Evolutionary conservation across 1,140 invertebrate genomes (phyloP), one percentile per base, ranked within the genome.

Genomic region (Microplitis demolitor): DNA sequence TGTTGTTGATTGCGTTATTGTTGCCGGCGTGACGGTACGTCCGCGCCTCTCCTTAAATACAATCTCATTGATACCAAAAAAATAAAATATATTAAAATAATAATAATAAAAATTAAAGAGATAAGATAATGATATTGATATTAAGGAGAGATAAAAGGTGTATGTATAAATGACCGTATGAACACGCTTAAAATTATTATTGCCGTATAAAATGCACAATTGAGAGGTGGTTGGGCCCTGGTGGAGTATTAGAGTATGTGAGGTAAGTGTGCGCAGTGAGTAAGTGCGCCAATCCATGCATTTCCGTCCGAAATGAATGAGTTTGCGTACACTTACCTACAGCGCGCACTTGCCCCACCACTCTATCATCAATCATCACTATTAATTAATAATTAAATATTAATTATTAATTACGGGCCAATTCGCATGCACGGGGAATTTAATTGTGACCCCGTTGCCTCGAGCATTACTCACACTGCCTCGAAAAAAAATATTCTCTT

Each of bases 381-480:
- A 62, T 53, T 13, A 54, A 71, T 66, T 53, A 35, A 71, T 71
- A 56, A 51, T 51, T 53, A 62, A 71, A 51, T 60, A 56, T 54
- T 56, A 16, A 66, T 60, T 58, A 60, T 66, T 58, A 39, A 66
- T 66, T 33, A 66, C 63, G 70, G 63, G 63, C 70, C 63, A 72
- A 72, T 66, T 72, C 63, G 34, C 63, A 56, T 71, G 69, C 45
- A 50, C 60, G 58, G 67, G 60, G 45, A 62, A 50, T 34, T 39
- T 14, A 51, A 24, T 35, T 61, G 34, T 11, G 45, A 16, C 56
- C n/a, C 69, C 37, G 54, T 69, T 34, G 69, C 69, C 60, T 71
- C 69, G 69, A 53, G 24, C 37, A 71, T 71, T 66, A 54, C 69
- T 71, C 69, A 66, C 69, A 71, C 69, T 71, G 69, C 69, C 69